A percentile compares a stretch with the other conserved stretches of the same genome.
Conservation (phyloP, 2,888 invertebrate genomes). For the Anthophora plumipes region DNA sequence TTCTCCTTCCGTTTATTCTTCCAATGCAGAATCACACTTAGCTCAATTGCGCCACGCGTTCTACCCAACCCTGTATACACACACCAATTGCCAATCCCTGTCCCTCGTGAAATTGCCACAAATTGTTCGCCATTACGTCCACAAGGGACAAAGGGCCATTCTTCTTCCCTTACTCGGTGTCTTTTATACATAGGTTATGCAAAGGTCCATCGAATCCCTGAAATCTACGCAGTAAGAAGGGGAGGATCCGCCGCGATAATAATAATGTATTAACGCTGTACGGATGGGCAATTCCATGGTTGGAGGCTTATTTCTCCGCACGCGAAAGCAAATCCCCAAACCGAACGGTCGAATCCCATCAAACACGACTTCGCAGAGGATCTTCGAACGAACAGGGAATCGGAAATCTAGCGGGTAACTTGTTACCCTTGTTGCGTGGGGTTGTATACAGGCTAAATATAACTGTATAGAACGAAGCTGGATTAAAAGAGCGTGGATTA, state of each 20-base stretch:
- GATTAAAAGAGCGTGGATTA: constrained; percentile 56
- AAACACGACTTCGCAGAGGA: constrained; percentile 41
- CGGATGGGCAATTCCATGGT: constrained; percentile 34
- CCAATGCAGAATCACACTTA: too few relatives aligned
- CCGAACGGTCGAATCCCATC: constrained; percentile 57
- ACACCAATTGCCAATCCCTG: too few relatives aligned
- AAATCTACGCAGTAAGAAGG: constrained; percentile 3
- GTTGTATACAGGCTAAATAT: constrained; percentile 24
- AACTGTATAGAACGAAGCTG: constrained; percentile 26
- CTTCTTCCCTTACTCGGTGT: background rate
- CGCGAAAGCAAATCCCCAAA: constrained; percentile 50
- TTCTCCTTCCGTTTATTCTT: too few relatives aligned
- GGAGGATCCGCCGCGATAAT: constrained; percentile 22
- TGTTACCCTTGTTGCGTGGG: constrained; percentile 38
- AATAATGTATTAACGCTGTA: constrained; percentile 60
- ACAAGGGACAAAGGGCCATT: background rate
- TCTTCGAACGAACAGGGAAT: constrained; percentile 19
- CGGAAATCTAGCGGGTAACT: constrained; percentile 49
- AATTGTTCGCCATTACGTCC: background rate
- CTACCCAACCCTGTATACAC: too few relatives aligned
- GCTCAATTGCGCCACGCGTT: too few relatives aligned
- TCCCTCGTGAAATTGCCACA: background rate
- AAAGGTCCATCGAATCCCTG: constrained; percentile 15
- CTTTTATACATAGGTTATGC: background rate
- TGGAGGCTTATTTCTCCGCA: constrained; percentile 44